These are phyloP conservation scores for Eriosoma lanigerum DNA, from an alignment of 1,140 invertebrate genomes.

Conservation along the genomic window DNA sequence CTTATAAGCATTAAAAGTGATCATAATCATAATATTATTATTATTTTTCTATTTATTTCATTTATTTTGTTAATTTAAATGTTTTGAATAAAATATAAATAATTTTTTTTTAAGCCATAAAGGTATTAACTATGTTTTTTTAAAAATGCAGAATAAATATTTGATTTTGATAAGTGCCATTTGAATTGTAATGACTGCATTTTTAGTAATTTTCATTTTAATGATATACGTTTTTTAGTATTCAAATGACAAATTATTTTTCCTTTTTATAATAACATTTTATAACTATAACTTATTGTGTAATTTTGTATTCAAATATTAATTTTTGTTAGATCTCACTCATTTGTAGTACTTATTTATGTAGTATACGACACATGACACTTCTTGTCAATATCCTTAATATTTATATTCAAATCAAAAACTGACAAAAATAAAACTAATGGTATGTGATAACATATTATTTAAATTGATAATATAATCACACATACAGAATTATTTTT, in stretches of 20 bases:
- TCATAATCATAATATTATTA: constrained; percentile 8
- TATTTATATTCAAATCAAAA: too few relatives aligned
- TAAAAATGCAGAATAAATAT: not conserved
- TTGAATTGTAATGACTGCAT: constrained; percentile 43
- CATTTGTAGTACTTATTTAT: too few relatives aligned
- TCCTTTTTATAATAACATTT: not conserved
- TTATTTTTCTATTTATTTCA: not conserved
- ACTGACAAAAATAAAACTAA: too few relatives aligned
- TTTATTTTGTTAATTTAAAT: not conserved
- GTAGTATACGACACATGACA: too few relatives aligned
- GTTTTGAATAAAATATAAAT: not conserved
- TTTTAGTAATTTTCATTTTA: not conserved
- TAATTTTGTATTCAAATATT: constrained; percentile 28
- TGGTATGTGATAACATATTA: too few relatives aligned
- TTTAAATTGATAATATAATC: too few relatives aligned
- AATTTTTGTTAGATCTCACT: constrained; percentile 28
- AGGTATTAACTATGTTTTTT: not conserved
- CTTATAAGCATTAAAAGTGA: constrained; percentile 3
- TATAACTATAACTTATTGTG: not conserved
- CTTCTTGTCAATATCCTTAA: too few relatives aligned
- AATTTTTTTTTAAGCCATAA: constrained; percentile 11
- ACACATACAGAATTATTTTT: too few relatives aligned
- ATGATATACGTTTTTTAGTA: not conserved
- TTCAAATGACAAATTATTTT: constrained; percentile 4
- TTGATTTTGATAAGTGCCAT: constrained; percentile 21